Evolutionary conservation across 2,797 vertebrate genomes (phyloP).

Genomic region (Neomorphus geoffroyi): DNA sequence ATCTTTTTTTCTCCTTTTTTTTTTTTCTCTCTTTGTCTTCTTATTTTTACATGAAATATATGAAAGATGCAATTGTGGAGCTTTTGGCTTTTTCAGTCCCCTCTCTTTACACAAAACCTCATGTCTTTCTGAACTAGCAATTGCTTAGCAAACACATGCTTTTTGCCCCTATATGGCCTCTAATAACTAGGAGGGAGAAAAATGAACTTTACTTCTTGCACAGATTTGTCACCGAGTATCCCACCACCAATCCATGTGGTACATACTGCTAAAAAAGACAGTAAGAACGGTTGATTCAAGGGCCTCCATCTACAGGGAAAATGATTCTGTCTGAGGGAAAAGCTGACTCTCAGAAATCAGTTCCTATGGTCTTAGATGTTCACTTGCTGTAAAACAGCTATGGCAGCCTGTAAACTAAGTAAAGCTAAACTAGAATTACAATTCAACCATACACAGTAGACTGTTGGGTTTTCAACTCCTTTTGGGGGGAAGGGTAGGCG

Average conservation of each 20-base stretch:
- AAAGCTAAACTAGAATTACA: background rate
- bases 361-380: background rate
- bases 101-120: background rate
- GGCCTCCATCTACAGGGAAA: background rate
- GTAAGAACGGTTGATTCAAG: background rate
- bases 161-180: background rate
- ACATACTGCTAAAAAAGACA: background rate
- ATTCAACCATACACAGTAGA: rapidly evolving
- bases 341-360: background rate
- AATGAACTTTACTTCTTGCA: background rate
- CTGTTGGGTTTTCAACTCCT: background rate
- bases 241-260: background rate
- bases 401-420: background rate
- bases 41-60: background rate
- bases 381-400: background rate
- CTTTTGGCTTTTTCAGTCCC: background rate
- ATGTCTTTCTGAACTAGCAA: background rate
- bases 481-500: background rate
- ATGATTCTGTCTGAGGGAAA: background rate
- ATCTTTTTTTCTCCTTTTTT: background rate
- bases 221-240: background rate
- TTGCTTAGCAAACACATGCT: background rate
- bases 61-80: background rate
- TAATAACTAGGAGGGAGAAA: background rate
- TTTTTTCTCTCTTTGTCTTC: no score